These are phyloP conservation scores for Mastomys coucha DNA, from an alignment of 2,113 vertebrate species.

Conservation along the genomic window DNA sequence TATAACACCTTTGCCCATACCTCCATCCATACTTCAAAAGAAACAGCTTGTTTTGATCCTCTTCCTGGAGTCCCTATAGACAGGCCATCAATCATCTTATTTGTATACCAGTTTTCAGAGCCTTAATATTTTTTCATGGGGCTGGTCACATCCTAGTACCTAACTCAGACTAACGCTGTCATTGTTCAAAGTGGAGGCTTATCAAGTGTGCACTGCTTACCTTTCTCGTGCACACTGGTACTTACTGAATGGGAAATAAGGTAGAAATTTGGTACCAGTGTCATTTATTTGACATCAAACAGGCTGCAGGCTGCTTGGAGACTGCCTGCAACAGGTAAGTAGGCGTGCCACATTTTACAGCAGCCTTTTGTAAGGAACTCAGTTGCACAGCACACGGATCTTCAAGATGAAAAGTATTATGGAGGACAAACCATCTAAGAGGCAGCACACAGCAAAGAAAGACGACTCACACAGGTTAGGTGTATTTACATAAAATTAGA, in stretches of 20 bases:
- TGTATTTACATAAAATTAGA: background rate
- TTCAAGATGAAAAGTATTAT: background rate
- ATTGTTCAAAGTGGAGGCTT: slow-evolving; percentile 78
- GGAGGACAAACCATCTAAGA: background rate
- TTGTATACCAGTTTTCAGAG: slow-evolving; percentile 81
- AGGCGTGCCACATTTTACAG: background rate
- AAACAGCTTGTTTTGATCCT: slow-evolving; percentile 80
- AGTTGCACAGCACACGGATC: background rate
- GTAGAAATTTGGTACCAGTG: background rate
- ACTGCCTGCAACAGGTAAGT: background rate
- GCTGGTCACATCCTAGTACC: slow-evolving; percentile 75
- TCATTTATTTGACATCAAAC: background rate
- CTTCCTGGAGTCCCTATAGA: slow-evolving; percentile 83
- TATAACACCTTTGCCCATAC: slow-evolving; percentile 75
- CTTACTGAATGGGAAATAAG: slow-evolving; percentile 69
- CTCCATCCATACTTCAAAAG: slow-evolving; percentile 78
- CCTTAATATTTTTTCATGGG: slow-evolving; percentile 75
- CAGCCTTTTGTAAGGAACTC: background rate
- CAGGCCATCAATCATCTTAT: slow-evolving; percentile 83
- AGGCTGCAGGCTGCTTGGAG: background rate
- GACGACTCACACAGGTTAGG: background rate
- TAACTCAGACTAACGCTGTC: slow-evolving; percentile 76
- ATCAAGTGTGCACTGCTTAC: slow-evolving; percentile 62
- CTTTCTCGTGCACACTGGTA: slow-evolving; percentile 63
- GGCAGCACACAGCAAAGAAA: background rate